Percentiles rank a stretch among this genome's conserved stretches.
Evolutionary conservation across 2,113 vertebrate genomes (phyloP).

Genomic region (Shinisaurus crocodilurus): DNA sequence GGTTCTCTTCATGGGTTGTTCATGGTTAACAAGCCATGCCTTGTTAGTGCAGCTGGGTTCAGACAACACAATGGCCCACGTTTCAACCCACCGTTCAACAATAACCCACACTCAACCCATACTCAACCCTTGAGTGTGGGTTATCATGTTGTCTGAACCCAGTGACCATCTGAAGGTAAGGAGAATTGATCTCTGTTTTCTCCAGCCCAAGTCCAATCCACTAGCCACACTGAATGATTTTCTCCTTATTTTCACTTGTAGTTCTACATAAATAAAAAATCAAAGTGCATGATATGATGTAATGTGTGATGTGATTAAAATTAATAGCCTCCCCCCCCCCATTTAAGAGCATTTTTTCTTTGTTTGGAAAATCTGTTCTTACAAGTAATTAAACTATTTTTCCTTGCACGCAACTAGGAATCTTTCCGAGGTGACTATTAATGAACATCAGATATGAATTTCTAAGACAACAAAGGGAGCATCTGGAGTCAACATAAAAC

Average conservation of each 20-base stretch:
- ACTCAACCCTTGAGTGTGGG: too few relatives aligned
- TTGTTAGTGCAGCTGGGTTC: too few relatives aligned
- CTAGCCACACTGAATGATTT: not conserved
- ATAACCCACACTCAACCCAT: too few relatives aligned
- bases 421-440: slow-evolving; percentile 26
- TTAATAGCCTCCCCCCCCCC: not conserved
- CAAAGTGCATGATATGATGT: not conserved
- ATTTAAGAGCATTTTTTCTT: not conserved
- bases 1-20: too few relatives aligned
- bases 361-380: slow-evolving; percentile 5
- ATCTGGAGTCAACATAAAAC: slow-evolving; percentile 32
- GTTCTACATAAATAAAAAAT: not conserved
- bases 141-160: too few relatives aligned
- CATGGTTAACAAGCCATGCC: too few relatives aligned
- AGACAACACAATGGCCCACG: too few relatives aligned
- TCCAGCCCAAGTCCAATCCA: not conserved
- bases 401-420: slow-evolving; percentile 38
- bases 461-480: slow-evolving; percentile 24
- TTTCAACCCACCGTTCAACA: too few relatives aligned
- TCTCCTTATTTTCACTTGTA: not conserved
- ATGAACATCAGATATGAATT: slow-evolving; percentile 32
- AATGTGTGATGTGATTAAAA: not conserved
- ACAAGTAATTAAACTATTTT: slow-evolving; percentile 19
- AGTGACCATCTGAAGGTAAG: not conserved
- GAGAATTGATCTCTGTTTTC: not conserved